A percentile compares a stretch with the other conserved stretches of the same genome.
Evolutionary conservation across 2,888 invertebrate genomes (phyloP).

Genomic region (Galeruca laticollis): DNA sequence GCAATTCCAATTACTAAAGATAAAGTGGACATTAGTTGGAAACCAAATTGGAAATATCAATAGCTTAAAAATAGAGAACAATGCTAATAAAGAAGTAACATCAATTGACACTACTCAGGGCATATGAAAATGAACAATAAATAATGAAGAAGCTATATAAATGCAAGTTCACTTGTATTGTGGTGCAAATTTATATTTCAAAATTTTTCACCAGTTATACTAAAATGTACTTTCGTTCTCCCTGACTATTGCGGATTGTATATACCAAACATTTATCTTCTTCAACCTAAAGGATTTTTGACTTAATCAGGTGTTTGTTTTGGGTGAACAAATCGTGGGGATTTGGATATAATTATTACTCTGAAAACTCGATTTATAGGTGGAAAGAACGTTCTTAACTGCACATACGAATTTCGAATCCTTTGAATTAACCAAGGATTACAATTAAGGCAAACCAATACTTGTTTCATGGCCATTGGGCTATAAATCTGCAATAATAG

Average conservation of each 20-base stretch:
- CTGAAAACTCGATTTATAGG: conserved; percentile 26
- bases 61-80: too few relatives aligned
- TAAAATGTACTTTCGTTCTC: neutral
- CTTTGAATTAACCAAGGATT: neutral
- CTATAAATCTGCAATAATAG: neutral
- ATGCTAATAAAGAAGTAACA: too few relatives aligned
- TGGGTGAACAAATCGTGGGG: conserved; percentile 16
- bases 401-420: neutral
- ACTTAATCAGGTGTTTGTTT: conserved; percentile 31
- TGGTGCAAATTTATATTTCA: too few relatives aligned
- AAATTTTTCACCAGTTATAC: neutral
- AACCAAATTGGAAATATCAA: too few relatives aligned
- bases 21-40: too few relatives aligned
- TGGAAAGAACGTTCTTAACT: conserved; percentile 8
- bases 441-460: neutral
- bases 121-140: too few relatives aligned
- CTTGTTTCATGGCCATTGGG: neutral
- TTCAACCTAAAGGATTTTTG: conserved; percentile 20
- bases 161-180: too few relatives aligned
- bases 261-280: conserved; percentile 20
- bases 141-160: too few relatives aligned
- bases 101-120: too few relatives aligned
- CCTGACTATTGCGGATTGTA: neutral
- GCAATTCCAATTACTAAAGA: too few relatives aligned
- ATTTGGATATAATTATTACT: conserved; percentile 31